Evolutionary conservation across 1,140 invertebrate genomes (phyloP), one percentile per base, ranked within the genome.

Genomic region (Aporrectodea caliginosa): DNA sequence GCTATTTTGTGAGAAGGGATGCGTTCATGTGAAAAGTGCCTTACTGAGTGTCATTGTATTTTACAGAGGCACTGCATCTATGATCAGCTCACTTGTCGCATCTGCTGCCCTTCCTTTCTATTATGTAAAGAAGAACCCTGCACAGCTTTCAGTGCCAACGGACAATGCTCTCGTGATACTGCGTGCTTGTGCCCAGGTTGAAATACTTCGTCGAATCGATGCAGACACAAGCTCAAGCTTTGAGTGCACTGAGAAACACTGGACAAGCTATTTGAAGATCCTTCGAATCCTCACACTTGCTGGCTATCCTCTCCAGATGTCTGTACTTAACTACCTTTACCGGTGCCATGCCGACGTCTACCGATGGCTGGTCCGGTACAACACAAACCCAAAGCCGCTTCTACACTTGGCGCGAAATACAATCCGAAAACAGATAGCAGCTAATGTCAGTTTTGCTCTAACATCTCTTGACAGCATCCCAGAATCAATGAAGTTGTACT

Each of bases 401-500:
- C 22, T 12, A n/a, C 43, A 77, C 75, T 30, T 77, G 31, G 43
- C 75, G 2, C 34, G 75, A 31, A 43, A 43, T 29, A 35, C 32
- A 12, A 43, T 77, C 22, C 34, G 75, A 2, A 77, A 27, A 35
- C 75, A 77, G 30, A 43, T 35, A 27, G 30, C 2, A 31, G 31
- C 75, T 27, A 77, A 77, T 43, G 75, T 77, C 16, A 30, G 31
- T 32, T 34, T 68, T 30, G 75, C 35, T 27, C 31, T 77, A 14
- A 58, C 31, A 32, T 31, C 30, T 16, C 16, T 77, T n/a, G 27
- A 31, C 27, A 22, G 33, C 16, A 30, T 77, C 31, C 75, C 75
- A 35, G 34, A 58, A 58, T 35, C 68, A 27, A 30, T 77, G 16
- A 77, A 77, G 33, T 27, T 31, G 68, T 77, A 29, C 29, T 35